Conservation (phyloP, 2,113 vertebrate species). For the Tapirus terrestris region DNA sequence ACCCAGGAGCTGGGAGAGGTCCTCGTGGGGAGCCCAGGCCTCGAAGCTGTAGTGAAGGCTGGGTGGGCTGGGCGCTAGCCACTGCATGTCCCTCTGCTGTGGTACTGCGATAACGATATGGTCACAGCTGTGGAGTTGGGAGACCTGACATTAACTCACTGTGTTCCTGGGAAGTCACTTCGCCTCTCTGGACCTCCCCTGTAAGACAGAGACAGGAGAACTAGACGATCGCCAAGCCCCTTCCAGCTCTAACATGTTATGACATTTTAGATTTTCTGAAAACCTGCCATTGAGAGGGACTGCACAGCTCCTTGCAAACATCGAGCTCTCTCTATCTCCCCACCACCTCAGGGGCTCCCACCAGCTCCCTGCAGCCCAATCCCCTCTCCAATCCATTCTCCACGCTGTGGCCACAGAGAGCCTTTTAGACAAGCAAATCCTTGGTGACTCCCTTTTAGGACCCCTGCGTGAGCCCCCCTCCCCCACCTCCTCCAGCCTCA, state of each 20-base stretch:
- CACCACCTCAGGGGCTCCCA: neutral
- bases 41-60: neutral
- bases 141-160: fast-evolving
- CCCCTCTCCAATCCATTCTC: neutral
- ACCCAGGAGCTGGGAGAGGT: neutral
- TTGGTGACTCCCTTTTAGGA: neutral
- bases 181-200: neutral
- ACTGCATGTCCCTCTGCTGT: neutral
- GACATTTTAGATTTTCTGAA: neutral
- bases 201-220: neutral
- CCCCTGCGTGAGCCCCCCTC: neutral
- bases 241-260: neutral
- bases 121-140: neutral
- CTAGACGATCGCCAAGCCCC: neutral
- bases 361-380: neutral
- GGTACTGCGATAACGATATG: fast-evolving
- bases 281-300: neutral
- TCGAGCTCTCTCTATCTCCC: fast-evolving
- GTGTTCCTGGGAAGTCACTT: neutral
- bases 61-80: fast-evolving
- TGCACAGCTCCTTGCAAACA: too few species aligned
- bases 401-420: neutral
- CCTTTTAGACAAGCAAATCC: neutral
- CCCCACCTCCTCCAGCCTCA: neutral
- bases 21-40: neutral